Evolutionary conservation across 2,113 vertebrate genomes (phyloP).

Genomic region (Embiotoca jacksoni): DNA sequence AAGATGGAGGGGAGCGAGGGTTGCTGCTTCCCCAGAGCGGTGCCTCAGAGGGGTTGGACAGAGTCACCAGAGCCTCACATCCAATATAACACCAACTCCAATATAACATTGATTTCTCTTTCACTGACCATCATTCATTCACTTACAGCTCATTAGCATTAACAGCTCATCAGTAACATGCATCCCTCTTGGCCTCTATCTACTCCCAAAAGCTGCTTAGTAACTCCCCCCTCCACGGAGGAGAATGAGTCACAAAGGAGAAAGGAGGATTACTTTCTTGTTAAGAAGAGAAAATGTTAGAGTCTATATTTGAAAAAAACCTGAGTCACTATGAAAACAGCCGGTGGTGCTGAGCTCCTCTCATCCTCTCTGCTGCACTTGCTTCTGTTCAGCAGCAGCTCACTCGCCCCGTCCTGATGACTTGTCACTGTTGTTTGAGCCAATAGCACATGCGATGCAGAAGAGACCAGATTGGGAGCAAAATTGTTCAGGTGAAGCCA

Average conservation of each 20-base stretch:
- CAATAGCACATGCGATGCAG: conserved; percentile 68
- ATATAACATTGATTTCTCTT: conserved; percentile 61
- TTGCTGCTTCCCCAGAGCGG: conserved; percentile 69
- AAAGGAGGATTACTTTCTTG: conserved; percentile 50
- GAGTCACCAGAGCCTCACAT: conserved; percentile 50
- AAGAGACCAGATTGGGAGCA: conserved; percentile 21
- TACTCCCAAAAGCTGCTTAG: conserved; percentile 51
- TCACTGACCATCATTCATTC: conserved; percentile 61
- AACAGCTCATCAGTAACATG: conserved; percentile 49
- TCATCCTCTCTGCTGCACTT: conserved; percentile 68
- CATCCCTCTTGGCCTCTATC: conserved; percentile 57
- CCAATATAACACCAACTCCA: conserved; percentile 56
- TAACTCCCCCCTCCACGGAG: conserved; percentile 24
- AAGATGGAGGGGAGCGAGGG: conserved; percentile 61
- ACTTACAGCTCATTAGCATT: conserved; percentile 63
- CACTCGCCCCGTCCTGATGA: conserved; percentile 53
- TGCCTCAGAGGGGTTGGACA: conserved; percentile 64
- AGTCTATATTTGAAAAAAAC: conserved; percentile 1
- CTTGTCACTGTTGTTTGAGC: conserved; percentile 60
- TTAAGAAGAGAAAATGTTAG: not conserved
- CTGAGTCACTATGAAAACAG: not conserved
- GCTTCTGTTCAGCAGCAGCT: conserved; percentile 69
- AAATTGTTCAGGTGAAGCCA: too few species aligned
- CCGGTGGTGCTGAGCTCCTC: conserved; percentile 21
- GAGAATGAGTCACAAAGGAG: conserved; percentile 66